Evolutionary conservation across 2,888 invertebrate genomes (phyloP), one percentile per base, ranked within the genome.

Genomic region (Colostygia pectinataria): DNA sequence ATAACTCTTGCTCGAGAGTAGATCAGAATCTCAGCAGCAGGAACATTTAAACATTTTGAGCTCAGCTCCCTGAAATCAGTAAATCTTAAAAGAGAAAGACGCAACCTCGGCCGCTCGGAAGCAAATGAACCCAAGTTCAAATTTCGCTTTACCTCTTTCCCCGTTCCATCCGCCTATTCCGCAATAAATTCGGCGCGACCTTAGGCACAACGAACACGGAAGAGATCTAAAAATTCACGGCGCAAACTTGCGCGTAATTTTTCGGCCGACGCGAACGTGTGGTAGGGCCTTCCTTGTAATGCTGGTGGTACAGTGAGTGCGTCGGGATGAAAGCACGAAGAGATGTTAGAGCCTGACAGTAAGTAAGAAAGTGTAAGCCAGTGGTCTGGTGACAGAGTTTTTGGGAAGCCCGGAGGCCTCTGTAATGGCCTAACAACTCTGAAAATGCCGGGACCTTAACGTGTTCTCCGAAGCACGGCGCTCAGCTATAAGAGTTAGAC

Each of bases 241-340:
- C 83, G 78, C 79, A 78, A 72, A 74, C 70, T 13, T 3, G 62
- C 64, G 75, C 69, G 77, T 80, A 79, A 83, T 84, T 85, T n/a
- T 88, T 87, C 80, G 86, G 83, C 69, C 65, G 71, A 87, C 84
- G 83, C 69, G 65, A 71, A 87, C 84, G 84, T 86, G 86, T 66
- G 46, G 68, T 65, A 66, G 65, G 63, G 64, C 74, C 83, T 87
- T 86, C 87, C 86, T 83, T 60, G 74, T 83, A 70, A 78, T 56
- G 79, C 40, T 53, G 44, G 74, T 40, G 68, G 55, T 55, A 66
- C 61, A 87, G 66, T 53, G 48, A 60, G 68, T 44, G 3, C 41
- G 24, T 57, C 61, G 57, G 56, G 24, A 23, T 12, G 12, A 12
- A 12, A 12, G 8, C 1, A 1, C 8, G 12, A 9, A 3, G n/a